Conservation (phyloP, 35 echinoderm and acorn worm genomes). For the Eucidaris tribuloides region DNA sequence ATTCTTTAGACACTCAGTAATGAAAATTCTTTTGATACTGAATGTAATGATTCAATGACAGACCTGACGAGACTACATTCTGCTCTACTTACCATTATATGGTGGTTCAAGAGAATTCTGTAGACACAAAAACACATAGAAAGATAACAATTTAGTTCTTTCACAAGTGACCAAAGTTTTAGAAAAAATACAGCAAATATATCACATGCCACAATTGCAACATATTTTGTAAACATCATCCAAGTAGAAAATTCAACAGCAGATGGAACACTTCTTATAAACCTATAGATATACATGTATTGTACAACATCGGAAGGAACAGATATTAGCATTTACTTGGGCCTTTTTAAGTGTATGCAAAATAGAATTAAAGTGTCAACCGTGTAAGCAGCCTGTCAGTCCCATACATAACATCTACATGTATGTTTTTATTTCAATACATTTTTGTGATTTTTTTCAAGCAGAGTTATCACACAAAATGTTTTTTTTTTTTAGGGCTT, state of each 20-base stretch:
- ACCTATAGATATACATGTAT: neutral
- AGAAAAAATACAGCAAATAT: neutral
- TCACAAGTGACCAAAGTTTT: neutral
- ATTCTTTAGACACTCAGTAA: neutral
- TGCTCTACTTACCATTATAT: slow-evolving; percentile 21
- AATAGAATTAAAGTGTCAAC: too few species aligned
- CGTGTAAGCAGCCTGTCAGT: too few species aligned
- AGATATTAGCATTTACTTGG: neutral
- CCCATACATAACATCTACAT: too few species aligned
- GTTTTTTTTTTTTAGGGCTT: too few species aligned
- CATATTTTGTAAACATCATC: too few species aligned
- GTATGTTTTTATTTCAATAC: too few species aligned
- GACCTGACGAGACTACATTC: too few species aligned
- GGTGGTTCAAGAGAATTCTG: slow-evolving; percentile 29
- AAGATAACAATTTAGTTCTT: neutral
- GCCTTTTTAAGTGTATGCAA: too few species aligned
- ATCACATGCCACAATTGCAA: neutral
- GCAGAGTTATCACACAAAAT: too few species aligned
- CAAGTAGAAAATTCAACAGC: neutral
- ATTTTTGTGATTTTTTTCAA: too few species aligned
- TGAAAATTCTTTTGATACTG: neutral
- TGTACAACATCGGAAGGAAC: neutral
- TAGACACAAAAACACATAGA: neutral
- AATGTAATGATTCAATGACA: neutral
- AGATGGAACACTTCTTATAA: neutral